phyloP scores from a whole-genome alignment of 2,797 vertebrate species.

The Halcyon leucocephala region DNA sequence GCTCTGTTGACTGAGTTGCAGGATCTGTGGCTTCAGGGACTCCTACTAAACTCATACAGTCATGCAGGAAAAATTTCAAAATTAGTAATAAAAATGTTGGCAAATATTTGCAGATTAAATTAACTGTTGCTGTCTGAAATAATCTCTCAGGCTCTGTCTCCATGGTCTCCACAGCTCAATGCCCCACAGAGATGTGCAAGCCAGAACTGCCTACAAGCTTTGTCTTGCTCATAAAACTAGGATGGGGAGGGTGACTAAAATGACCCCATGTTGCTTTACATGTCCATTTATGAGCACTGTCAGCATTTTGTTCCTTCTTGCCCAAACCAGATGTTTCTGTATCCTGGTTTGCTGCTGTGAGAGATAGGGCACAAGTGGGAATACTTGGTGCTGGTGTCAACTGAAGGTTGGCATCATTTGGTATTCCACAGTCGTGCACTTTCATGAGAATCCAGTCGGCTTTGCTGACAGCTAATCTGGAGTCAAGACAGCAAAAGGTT shows the following conservation, averaged over 20 bases:
- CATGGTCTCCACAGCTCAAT: not conserved
- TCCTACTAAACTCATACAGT: not conserved
- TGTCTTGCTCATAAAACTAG: not conserved
- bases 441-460: not conserved
- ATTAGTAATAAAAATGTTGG: not conserved
- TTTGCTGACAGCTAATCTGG: not conserved
- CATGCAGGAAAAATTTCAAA: not conserved
- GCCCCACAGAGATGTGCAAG: not conserved
- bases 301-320: not conserved
- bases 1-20: not conserved
- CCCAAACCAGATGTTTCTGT: not conserved
- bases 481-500: constrained; percentile 47
- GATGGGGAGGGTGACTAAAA: not conserved
- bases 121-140: not conserved
- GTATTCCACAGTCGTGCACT: not conserved
- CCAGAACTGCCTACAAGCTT: not conserved
- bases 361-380: not conserved
- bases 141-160: not conserved
- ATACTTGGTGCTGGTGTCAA: not conserved
- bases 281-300: not conserved
- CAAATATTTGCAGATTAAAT: constrained; percentile 13
- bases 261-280: not conserved
- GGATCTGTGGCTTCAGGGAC: not conserved
- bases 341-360: not conserved
- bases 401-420: not conserved